Conservation (phyloP, 2,113 vertebrate genomes). For the Salvator merianae region DNA sequence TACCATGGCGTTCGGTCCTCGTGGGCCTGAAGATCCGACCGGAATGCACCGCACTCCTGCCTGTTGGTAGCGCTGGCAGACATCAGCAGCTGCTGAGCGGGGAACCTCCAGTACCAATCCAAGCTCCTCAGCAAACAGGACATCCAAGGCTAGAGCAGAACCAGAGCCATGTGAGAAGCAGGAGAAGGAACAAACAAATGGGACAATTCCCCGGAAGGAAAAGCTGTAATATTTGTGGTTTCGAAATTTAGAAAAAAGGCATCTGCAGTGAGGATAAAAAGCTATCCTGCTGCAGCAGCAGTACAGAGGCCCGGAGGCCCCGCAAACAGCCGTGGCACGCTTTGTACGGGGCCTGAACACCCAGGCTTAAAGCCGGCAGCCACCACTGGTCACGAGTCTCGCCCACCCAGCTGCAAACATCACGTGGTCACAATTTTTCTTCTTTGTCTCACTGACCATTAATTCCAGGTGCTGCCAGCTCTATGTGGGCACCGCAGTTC, state of each 20-base stretch:
- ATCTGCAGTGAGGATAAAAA: background rate
- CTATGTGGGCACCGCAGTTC: conserved; percentile 84
- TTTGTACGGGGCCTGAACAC: background rate
- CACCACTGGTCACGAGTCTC: background rate
- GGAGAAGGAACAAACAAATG: background rate
- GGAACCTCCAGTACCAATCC: conserved; percentile 86
- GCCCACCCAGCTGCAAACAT: background rate
- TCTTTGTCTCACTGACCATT: conserved; percentile 70
- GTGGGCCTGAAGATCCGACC: conserved; percentile 77
- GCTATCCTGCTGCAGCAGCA: background rate
- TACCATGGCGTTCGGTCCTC: conserved; percentile 81
- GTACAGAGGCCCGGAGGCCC: too few relatives aligned
- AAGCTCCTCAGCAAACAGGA: conserved; percentile 89
- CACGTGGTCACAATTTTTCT: background rate
- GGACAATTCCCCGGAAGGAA: background rate
- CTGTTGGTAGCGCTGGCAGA: conserved; percentile 69
- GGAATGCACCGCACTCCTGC: conserved; percentile 77
- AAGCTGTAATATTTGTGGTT: background rate
- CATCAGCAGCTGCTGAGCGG: conserved; percentile 54
- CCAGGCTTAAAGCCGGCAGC: background rate
- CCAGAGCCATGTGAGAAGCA: conserved; percentile 66
- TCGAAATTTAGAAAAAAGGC: background rate
- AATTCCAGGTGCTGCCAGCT: conserved; percentile 71
- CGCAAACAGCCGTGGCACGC: too few relatives aligned
- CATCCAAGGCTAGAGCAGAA: conserved; percentile 50